Conservation (phyloP, 2,797 vertebrate species). For the Oryzias sinensis region DNA sequence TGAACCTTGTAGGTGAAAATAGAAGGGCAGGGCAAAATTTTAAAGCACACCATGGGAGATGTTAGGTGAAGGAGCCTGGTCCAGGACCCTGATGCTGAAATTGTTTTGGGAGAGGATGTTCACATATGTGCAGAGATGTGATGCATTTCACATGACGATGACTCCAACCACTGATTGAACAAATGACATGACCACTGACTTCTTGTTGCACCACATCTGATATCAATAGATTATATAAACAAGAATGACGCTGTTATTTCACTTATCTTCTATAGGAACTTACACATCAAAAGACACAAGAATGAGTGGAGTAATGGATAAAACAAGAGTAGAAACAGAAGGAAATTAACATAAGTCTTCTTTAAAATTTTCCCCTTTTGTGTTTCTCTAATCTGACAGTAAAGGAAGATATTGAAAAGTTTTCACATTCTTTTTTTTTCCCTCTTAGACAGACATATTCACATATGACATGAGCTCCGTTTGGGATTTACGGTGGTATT, state of each 20-base stretch:
- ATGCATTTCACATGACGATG: too few relatives aligned
- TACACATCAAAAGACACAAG: constrained; percentile 4
- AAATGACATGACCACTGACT: too few relatives aligned
- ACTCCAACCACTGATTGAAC: too few relatives aligned
- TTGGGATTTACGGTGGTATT: constrained; percentile 26
- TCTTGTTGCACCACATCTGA: too few relatives aligned
- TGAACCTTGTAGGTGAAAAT: neutral
- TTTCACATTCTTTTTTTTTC: constrained; percentile 9
- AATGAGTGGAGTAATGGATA: neutral
- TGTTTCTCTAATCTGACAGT: constrained; percentile 22
- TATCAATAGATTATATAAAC: too few relatives aligned
- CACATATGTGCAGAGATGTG: too few relatives aligned
- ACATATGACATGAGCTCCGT: constrained; percentile 1
- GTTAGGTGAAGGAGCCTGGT: too few relatives aligned
- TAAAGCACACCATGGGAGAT: neutral
- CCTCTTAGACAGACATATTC: constrained; percentile 4
- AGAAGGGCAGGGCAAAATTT: constrained; percentile 11
- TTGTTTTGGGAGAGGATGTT: too few relatives aligned
- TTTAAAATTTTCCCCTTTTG: constrained; percentile 9
- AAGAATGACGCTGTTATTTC: too few relatives aligned
- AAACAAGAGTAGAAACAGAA: constrained; percentile 13
- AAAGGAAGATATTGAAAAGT: constrained; percentile 8
- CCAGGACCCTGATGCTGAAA: too few relatives aligned
- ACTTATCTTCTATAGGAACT: neutral
- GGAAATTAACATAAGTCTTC: neutral